Conservation (phyloP, 1,140 invertebrate genomes). For the Vanessa atalanta region DNA sequence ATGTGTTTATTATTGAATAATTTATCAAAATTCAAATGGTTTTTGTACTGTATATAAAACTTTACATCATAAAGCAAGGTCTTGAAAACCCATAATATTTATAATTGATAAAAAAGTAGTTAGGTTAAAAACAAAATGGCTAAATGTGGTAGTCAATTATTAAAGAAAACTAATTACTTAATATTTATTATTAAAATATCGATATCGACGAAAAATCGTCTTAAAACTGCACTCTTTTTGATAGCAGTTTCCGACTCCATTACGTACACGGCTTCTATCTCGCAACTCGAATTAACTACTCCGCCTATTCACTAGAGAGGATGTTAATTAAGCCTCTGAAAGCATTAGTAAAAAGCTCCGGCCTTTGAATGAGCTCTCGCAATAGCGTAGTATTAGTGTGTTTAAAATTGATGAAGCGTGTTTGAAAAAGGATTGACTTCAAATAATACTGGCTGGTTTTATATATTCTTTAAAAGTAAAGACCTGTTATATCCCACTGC, state of each 20-base stretch:
- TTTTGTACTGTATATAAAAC: too few species aligned
- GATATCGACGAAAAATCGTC: slow-evolving; percentile 11
- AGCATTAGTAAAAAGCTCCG: slow-evolving; percentile 70
- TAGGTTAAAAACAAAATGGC: too few species aligned
- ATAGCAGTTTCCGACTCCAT: slow-evolving; percentile 42
- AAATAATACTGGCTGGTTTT: slow-evolving; percentile 12
- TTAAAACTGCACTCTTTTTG: slow-evolving; percentile 28
- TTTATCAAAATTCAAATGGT: too few species aligned
- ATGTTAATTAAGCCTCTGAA: slow-evolving; percentile 72
- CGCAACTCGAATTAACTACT: slow-evolving; percentile 59
- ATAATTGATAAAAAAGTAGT: too few species aligned
- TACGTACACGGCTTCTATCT: slow-evolving; percentile 42
- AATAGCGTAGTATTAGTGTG: slow-evolving; percentile 37
- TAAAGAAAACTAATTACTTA: background rate
- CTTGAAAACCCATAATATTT: too few species aligned
- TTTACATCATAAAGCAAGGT: too few species aligned
- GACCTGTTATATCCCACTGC: too few species aligned
- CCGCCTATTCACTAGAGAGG: slow-evolving; percentile 63
- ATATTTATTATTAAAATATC: background rate
- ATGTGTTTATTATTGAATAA: too few species aligned
- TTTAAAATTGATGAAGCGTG: slow-evolving; percentile 58
- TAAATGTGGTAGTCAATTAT: too few species aligned
- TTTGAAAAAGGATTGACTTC: slow-evolving; percentile 34
- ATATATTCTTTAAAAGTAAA: background rate
- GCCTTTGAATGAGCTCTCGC: slow-evolving; percentile 54